phyloP scores from a whole-genome alignment of 2,113 vertebrate genomes.

The Daboia siamensis region DNA sequence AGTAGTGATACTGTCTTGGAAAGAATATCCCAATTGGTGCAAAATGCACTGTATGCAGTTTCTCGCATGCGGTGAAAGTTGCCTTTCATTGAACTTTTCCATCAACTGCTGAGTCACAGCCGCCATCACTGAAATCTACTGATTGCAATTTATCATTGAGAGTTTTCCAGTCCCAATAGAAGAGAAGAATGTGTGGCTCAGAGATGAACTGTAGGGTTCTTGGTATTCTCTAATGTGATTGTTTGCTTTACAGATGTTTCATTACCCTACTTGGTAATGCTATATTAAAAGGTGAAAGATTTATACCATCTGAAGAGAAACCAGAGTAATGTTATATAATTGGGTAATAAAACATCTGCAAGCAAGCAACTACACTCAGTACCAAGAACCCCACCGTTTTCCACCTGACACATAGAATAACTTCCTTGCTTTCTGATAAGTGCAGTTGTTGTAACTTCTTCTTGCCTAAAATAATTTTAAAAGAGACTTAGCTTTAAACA shows the following conservation, averaged over 20 bases:
- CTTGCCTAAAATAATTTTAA: conserved; percentile 69
- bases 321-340: no score
- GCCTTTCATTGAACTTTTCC: conserved; percentile 6
- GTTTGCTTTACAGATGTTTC: no score
- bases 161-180: conserved; percentile 41
- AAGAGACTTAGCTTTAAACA: conserved; percentile 68
- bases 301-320: no score
- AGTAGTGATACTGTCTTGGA: no score
- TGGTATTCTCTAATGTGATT: no score
- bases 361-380: no score
- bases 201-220: no score
- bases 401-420: conserved; percentile 66
- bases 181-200: no score
- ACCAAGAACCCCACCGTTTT: conserved; percentile 12
- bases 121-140: conserved; percentile 58
- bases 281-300: no score
- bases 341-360: no score
- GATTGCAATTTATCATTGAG: conserved; percentile 60
- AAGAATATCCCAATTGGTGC: not conserved
- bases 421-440: conserved; percentile 69
- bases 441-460: conserved; percentile 73
- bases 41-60: conserved; percentile 25
- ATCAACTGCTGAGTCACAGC: conserved; percentile 1
- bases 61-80: conserved; percentile 56
- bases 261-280: no score